Evolutionary conservation across 2,113 vertebrate genomes (phyloP).

Genomic region (Alethe castanea): DNA sequence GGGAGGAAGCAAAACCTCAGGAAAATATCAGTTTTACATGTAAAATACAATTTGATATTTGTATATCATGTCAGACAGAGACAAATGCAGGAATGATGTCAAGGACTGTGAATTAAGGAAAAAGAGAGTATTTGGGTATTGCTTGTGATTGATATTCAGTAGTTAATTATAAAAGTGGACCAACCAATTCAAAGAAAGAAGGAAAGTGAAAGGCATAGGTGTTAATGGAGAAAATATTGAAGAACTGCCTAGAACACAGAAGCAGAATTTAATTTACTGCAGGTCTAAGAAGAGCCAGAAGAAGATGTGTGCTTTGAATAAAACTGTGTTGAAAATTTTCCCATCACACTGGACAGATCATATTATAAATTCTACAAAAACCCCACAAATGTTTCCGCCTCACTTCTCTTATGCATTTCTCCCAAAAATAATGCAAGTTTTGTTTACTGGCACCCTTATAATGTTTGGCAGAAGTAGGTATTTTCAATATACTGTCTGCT

Average conservation of each 20-base stretch:
- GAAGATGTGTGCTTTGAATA: not conserved
- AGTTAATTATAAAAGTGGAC: not conserved
- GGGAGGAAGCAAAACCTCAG: not conserved
- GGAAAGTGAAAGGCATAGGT: not conserved
- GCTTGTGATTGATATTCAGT: not conserved
- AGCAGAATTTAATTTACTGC: not conserved
- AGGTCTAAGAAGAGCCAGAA: not conserved
- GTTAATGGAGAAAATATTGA: not conserved
- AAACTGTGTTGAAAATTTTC: not conserved
- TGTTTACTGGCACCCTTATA: not conserved
- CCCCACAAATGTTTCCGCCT: fast-evolving
- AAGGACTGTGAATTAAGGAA: not conserved
- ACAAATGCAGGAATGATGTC: not conserved
- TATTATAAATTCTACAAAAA: not conserved
- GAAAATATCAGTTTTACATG: not conserved
- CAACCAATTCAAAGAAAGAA: not conserved
- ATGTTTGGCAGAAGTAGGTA: not conserved
- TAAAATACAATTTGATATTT: not conserved
- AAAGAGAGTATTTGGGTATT: not conserved
- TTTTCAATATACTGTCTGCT: not conserved
- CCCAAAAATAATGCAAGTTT: not conserved
- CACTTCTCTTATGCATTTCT: not conserved
- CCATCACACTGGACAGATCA: not conserved
- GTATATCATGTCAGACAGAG: not conserved
- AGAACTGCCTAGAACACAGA: not conserved